Evolutionary conservation across 2,113 vertebrate species (phyloP).

Genomic region (human): DNA sequence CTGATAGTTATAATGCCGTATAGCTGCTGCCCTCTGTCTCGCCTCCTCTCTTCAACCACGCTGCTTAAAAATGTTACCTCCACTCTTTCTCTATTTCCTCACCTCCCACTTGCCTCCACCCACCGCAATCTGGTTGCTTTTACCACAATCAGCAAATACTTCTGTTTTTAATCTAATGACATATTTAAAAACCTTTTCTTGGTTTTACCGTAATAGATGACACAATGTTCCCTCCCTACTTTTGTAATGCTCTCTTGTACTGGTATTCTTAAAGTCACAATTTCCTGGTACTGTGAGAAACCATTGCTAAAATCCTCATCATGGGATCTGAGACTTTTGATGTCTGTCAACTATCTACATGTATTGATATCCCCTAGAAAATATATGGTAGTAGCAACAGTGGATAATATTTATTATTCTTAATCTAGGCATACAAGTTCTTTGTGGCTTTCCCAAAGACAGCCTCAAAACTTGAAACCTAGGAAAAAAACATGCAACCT

Average conservation of each 20-base stretch:
- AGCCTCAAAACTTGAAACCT: neutral
- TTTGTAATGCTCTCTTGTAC: neutral
- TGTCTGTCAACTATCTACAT: neutral
- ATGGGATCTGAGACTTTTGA: neutral
- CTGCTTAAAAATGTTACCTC: slow-evolving; percentile 44
- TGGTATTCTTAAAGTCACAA: neutral
- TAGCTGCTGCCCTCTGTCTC: slow-evolving; percentile 31
- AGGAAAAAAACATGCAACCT: neutral
- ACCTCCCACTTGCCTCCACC: slow-evolving; percentile 66
- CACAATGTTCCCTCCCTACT: neutral
- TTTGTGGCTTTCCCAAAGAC: neutral
- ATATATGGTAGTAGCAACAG: neutral
- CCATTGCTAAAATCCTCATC: neutral
- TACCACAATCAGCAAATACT: slow-evolving; percentile 53
- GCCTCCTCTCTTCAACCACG: neutral
- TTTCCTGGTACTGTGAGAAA: neutral
- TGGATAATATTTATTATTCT: neutral
- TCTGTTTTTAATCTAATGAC: slow-evolving; percentile 68
- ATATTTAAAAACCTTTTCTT: slow-evolving; percentile 34
- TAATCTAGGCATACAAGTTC: neutral
- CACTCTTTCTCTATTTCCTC: slow-evolving; percentile 48
- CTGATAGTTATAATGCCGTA: neutral
- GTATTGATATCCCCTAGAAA: neutral
- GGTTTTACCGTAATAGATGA: neutral
- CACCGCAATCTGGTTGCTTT: slow-evolving; percentile 70